Evolutionary conservation across 2,888 invertebrate genomes (phyloP), one percentile per base, ranked within the genome.

Genomic region (Pogonocherus hispidulus): DNA sequence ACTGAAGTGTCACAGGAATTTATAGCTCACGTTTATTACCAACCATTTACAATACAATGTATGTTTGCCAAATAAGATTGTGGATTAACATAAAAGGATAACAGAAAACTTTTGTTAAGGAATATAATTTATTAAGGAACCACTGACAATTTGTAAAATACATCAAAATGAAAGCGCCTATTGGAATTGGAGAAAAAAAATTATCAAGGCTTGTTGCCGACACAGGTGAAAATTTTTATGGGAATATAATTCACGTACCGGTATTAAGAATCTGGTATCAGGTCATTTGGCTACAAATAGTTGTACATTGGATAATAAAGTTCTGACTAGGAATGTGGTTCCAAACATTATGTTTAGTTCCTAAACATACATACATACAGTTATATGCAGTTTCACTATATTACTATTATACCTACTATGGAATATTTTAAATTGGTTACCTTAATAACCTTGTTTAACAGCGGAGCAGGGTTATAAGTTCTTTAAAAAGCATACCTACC

Each of bases 81-180:
- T 14, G 41, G 14, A 41, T 41, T 41, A 41, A 41, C 41, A 41
- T 41, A 41, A 41, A 41, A 9, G 41, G 20, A 49, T 49, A 49
- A n/a, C 49, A 22, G 49, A 14, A 49, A 9, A 23, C 49, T 49
- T 49, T 49, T 49, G 49, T 49, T 49, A 23, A 49, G 49, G 22
- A 23, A 14, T 23, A 49, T 49, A 49, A 49, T 49, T 49, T 49
- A 49, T 49, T n/a, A 49, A 49, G 41, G 46, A 22, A 49, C 19
- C 49, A 49, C 22, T 49, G 49, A 49, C 49, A 49, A n/a, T 23
- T 46, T 49, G 16, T n/a, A 41, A 41, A 41, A 41, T n/a, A 16
- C 16, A 41, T n/a, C 4, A 41, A 41, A 41, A 41, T 41, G 41
- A 41, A 41, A 14, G 16, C 16, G 14, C 41, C n/a, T 41, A 16